phyloP scores from a whole-genome alignment of 2,888 invertebrate species.

The Amphipyra berbera region DNA sequence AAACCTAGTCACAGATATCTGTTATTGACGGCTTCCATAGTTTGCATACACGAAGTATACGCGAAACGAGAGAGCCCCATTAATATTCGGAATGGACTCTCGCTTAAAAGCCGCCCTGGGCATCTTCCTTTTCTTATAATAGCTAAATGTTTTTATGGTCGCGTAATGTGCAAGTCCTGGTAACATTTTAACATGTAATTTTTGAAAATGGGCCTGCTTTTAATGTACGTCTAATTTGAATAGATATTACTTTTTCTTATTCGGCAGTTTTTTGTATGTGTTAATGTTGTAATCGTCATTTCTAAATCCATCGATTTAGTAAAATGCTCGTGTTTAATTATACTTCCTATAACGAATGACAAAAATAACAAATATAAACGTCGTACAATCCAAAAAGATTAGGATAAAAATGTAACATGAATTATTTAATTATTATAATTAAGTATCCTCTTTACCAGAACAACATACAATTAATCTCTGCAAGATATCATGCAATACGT shows the following conservation, averaged over 20 bases:
- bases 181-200: constrained; percentile 32
- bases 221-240: constrained; percentile 24
- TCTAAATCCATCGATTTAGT: no score
- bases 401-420: not conserved
- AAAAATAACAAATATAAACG: not conserved
- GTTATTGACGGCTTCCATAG: constrained; percentile 53
- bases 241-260: constrained; percentile 1
- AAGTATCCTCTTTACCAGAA: no score
- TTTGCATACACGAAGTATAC: constrained; percentile 36
- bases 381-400: no score
- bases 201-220: constrained; percentile 12
- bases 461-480: no score
- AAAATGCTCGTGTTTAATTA: no score
- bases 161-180: constrained; percentile 34
- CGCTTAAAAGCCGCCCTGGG: constrained; percentile 57
- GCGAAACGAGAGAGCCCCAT: constrained; percentile 44
- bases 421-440: no score
- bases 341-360: no score
- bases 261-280: no score
- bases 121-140: constrained; percentile 54
- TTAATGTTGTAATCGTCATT: no score
- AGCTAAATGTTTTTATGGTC: constrained; percentile 45
- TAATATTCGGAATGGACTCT: constrained; percentile 64
- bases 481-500: constrained; percentile 24
- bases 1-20: constrained; percentile 44